Conservation (phyloP, 2,888 invertebrate genomes). For the Tenthredo mesomela region DNA sequence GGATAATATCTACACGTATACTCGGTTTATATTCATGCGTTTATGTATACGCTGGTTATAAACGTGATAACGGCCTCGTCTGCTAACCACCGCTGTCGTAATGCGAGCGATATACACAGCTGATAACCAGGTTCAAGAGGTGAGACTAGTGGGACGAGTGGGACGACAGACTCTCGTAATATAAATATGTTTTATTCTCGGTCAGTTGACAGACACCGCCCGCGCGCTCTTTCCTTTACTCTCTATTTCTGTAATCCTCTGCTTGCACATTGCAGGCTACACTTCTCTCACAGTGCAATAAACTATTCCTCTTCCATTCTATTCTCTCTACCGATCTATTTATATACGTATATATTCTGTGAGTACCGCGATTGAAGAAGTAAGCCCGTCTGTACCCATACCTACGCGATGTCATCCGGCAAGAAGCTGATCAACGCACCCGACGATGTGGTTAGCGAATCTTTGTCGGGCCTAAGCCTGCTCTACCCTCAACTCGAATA, state of each 20-base stretch:
- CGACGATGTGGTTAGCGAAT: slow-evolving; percentile 69
- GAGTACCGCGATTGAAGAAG: background rate
- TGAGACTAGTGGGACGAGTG: background rate
- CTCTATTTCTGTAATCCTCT: background rate
- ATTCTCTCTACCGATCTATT: background rate
- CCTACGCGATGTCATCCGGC: slow-evolving; percentile 46
- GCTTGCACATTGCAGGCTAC: background rate
- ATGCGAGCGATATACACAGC: background rate
- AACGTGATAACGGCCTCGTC: slow-evolving; percentile 1
- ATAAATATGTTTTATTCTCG: background rate
- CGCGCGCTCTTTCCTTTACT: background rate
- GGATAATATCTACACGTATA: too few species aligned
- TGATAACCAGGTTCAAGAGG: slow-evolving; percentile 34
- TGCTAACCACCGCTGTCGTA: background rate
- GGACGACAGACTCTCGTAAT: background rate
- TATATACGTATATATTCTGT: background rate
- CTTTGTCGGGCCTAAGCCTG: slow-evolving; percentile 68
- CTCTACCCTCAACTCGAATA: slow-evolving; percentile 72
- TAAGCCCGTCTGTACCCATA: background rate
- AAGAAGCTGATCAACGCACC: slow-evolving; percentile 71
- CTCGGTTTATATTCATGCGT: background rate
- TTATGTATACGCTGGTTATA: background rate
- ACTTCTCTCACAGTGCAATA: background rate
- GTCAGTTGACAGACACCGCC: slow-evolving; percentile 2
- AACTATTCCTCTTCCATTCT: background rate